Evolutionary conservation across 2,888 invertebrate genomes (phyloP).

Genomic region (Drosophila histrio): DNA sequence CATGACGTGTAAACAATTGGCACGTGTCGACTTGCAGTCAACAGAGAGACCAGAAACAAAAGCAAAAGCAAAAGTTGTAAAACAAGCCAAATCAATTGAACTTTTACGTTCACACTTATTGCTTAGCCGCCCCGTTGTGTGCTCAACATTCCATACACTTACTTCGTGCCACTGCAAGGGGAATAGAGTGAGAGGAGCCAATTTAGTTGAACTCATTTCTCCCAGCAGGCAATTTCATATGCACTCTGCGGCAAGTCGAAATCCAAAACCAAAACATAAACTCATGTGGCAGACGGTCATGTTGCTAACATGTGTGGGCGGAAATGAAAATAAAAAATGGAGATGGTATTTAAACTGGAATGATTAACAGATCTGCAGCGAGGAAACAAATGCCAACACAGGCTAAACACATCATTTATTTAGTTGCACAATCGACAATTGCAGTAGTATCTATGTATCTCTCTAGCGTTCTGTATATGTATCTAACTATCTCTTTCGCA

Average conservation of each 20-base stretch:
- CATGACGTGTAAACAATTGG: slow-evolving; percentile 46
- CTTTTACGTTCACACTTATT: slow-evolving; percentile 22
- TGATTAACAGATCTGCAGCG: slow-evolving; percentile 18
- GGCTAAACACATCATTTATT: neutral
- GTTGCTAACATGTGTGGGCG: slow-evolving; percentile 60
- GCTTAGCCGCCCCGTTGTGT: slow-evolving; percentile 19
- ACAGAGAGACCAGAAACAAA: neutral
- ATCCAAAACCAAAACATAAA: slow-evolving; percentile 9
- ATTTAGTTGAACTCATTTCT: slow-evolving; percentile 5
- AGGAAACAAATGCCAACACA: neutral
- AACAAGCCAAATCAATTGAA: slow-evolving; percentile 48
- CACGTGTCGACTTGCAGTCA: slow-evolving; percentile 49
- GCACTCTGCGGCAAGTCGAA: slow-evolving; percentile 22
- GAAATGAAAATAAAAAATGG: slow-evolving; percentile 52
- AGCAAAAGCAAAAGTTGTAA: slow-evolving; percentile 2
- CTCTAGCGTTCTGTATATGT: neutral
- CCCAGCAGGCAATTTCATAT: slow-evolving; percentile 12
- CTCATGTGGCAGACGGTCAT: slow-evolving; percentile 1
- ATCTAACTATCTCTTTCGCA: neutral
- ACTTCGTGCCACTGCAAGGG: neutral
- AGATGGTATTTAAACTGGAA: slow-evolving; percentile 9
- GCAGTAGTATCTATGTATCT: no score
- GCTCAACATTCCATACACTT: neutral
- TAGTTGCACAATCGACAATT: neutral
- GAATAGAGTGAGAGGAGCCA: neutral